A percentile compares a stretch with the other conserved stretches of the same genome.
Conservation (phyloP, 1,140 invertebrate species). For the Anoplophora glabripennis region DNA sequence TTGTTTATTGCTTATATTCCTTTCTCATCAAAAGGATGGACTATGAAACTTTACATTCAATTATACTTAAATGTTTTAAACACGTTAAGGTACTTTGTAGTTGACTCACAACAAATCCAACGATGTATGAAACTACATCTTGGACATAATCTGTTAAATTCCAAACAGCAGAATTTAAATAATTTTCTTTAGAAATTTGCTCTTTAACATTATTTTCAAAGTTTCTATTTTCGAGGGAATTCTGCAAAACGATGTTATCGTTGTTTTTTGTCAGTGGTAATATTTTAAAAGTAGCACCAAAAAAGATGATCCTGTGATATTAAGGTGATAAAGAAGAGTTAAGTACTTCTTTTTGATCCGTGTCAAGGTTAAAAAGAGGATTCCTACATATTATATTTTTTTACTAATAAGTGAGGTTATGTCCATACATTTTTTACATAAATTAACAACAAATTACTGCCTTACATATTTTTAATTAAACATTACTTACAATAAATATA, state of each 20-base stretch:
- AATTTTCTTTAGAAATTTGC: conserved; percentile 1
- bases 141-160: conserved; percentile 18
- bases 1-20: conserved; percentile 2
- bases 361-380: no score
- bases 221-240: neutral
- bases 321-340: no score
- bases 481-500: no score
- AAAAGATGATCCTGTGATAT: no score
- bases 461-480: no score
- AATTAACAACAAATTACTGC: no score
- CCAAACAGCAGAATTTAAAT: conserved; percentile 17
- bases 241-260: neutral
- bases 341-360: no score
- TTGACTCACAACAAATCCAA: conserved; percentile 21
- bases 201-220: conserved; percentile 10
- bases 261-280: neutral
- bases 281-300: no score
- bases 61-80: conserved; percentile 4
- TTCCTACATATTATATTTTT: no score
- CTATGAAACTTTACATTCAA: conserved; percentile 8
- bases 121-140: conserved; percentile 22
- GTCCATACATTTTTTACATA: no score
- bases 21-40: conserved; percentile 11
- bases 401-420: no score
- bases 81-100: conserved; percentile 16